Evolutionary conservation across 2,888 invertebrate species (phyloP).

Genomic region (Drosophila kanekoi): DNA sequence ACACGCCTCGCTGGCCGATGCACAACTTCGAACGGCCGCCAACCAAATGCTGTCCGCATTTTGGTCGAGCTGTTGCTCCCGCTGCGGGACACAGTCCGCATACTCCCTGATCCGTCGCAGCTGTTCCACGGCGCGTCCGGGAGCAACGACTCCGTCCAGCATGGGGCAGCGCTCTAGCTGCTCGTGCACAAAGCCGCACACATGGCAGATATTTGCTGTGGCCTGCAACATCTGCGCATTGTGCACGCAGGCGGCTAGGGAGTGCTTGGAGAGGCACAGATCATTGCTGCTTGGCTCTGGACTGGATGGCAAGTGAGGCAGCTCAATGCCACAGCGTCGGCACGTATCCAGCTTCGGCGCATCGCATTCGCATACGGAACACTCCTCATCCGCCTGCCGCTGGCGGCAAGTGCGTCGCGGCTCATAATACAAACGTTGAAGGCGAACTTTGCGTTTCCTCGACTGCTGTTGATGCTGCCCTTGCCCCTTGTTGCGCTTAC

Average conservation of each 20-base stretch:
- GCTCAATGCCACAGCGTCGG: conserved; percentile 34
- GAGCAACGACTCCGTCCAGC: not conserved
- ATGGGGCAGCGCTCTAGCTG: conserved; percentile 18
- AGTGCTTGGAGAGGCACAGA: conserved; percentile 18
- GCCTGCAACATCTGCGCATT: conserved; percentile 17
- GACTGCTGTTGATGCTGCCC: not conserved
- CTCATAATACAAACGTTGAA: conserved; percentile 42
- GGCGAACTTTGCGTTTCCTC: not conserved
- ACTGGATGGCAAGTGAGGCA: not conserved
- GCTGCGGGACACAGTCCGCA: not conserved
- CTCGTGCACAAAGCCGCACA: conserved; percentile 55
- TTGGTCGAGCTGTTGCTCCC: not conserved
- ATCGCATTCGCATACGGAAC: not conserved
- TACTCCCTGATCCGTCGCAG: conserved; percentile 28
- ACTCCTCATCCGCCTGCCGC: conserved; percentile 14
- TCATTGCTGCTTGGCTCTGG: not conserved
- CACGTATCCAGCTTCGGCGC: conserved; percentile 30
- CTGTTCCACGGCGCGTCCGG: not conserved
- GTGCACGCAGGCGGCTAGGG: conserved; percentile 53
- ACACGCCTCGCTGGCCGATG: not conserved
- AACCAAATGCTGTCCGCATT: not conserved
- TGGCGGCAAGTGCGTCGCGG: conserved; percentile 54
- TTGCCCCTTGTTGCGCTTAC: not conserved
- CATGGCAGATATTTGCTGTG: conserved; percentile 35
- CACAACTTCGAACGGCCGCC: not conserved